Percentiles rank a stretch among this genome's conserved stretches.
Conservation (phyloP, 2,113 vertebrate genomes). For the Caranx melampygus region DNA sequence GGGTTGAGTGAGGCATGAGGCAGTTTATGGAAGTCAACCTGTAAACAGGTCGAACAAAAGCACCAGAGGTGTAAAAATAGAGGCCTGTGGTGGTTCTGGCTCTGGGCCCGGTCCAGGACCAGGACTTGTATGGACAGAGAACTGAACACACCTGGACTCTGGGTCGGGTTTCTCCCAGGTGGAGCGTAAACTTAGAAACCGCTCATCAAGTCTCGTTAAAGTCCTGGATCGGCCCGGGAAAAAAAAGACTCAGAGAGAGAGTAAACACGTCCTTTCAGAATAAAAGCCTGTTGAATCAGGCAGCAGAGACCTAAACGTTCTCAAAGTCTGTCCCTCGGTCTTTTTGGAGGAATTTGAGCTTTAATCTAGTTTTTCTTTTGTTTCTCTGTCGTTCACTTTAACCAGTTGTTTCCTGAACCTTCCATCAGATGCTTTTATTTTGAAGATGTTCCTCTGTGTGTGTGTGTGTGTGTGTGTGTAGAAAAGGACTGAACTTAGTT, state of each 20-base stretch:
- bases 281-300: too few relatives aligned
- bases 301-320: too few relatives aligned
- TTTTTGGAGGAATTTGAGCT: too few relatives aligned
- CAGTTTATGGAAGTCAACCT: constrained; percentile 55
- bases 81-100: constrained; percentile 7
- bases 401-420: too few relatives aligned
- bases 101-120: constrained; percentile 1
- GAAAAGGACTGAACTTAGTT: too few relatives aligned
- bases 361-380: too few relatives aligned
- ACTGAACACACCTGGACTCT: constrained; percentile 1
- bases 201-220: neutral
- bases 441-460: too few relatives aligned
- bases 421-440: too few relatives aligned
- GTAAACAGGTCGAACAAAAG: constrained; percentile 69
- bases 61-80: constrained; percentile 67
- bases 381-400: too few relatives aligned
- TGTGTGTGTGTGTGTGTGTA: too few relatives aligned
- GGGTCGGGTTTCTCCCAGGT: neutral
- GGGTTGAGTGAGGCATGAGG: constrained; percentile 3
- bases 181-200: neutral
- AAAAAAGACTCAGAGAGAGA: neutral
- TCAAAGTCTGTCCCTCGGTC: too few relatives aligned
- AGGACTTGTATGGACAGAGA: constrained; percentile 51
- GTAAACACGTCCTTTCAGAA: too few relatives aligned
- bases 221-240: neutral